Base-by-base conservation (phyloP, 1,140 invertebrate species). In the Planococcus citri region DNA sequence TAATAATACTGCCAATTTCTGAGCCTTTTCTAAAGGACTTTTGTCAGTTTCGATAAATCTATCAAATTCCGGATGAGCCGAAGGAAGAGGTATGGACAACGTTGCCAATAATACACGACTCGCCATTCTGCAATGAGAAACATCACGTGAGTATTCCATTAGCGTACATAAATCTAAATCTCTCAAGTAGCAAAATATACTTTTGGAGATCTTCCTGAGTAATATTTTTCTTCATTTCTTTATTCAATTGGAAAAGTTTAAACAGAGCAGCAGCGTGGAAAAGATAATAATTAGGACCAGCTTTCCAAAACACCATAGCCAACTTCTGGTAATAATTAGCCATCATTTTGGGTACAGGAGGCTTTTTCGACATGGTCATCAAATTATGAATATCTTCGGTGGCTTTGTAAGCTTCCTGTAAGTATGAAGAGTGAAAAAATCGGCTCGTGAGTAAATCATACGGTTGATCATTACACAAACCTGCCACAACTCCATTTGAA, bases 401-500 rank as follows among this genome's bases (percentile, higher is more conserved):
- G 0, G 95, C 95, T 82, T 96, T 97, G 77, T 97, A 98, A 0
- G 95, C 95, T 85, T 98, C 94, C 81, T 87, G 80, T 33, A 6
- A 33, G 12, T 33, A 12, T 12, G 29, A 33, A 33, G 12, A 33
- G 12, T 33, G 3, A 64, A 33, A 33, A 33, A 33, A 33, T n/a
- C n/a, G n/a, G n/a, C n/a, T n/a, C 29, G 12, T 33, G 29, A n/a
- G 29, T 6, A 33, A 33, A 33, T 33, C 12, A 6, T 6, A 33
- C 29, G 12, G 12, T 6, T 3, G 12, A 33, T 33, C 10, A 17
- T 9, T 60, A 14, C 27, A 69, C 72, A 75, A 75, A 87, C 88
- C 84, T 94, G 92, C 97, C 97, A 99, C 21, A 99, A 80, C 78
- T 99, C 97, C 95, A 99, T 98, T 76, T 97, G 92, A 75, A 98